Base-by-base conservation (phyloP, 92 coral and sea anemone species). In the Montipora capitata region DNA sequence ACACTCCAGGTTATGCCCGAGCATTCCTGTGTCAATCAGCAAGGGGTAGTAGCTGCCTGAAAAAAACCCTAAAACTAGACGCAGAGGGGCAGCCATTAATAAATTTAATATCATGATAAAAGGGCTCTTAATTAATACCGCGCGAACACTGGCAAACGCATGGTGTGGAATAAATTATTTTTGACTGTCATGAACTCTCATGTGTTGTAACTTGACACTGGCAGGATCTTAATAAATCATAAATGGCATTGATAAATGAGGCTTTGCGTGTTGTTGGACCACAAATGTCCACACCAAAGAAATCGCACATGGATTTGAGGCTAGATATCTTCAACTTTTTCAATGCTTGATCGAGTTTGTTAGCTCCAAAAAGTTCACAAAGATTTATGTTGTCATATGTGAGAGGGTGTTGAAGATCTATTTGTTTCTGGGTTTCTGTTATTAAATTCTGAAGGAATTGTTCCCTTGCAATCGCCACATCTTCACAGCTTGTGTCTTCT, bases 331-430 rank as follows among this genome's bases (percentile, higher is more conserved):
- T 81, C 10, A 48, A 44, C 85, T 81, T 81, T 65, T 41, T 6
- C 63, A 81, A 51, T 3, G 65, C 35, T 9, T 81, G 39, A 11
- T 42, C 76, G 18, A 66, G 65, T 45, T 45, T 65, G 15, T 38
- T 51, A 40, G 73, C 72, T n/a, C 42, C 27, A 38, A 39, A 68
- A 9, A 68, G 17, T 7, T 82, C 68, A 44, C 87, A 83, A 4
- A 72, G 78, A 18, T 83, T 83, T 3, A 18, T 52, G 11, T 43
- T 15, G 2, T 70, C 87, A 58, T 1, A 57, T n/a, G 52, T 14
- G 18, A 83, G 87, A 83, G 87, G 87, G 20, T 83, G 87, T 15
- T 40, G 79, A 9, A 83, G 80, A 59, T 12, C 79, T 17, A 83
- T 71, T 73, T 83, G n/a, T 54, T 72, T 57, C 40, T 71, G 59